A percentile compares a stretch with the other conserved stretches of the same genome.
These are phyloP conservation scores for Drosophila pandora DNA, from an alignment of 1,140 invertebrate genomes.

Conservation along the genomic window DNA sequence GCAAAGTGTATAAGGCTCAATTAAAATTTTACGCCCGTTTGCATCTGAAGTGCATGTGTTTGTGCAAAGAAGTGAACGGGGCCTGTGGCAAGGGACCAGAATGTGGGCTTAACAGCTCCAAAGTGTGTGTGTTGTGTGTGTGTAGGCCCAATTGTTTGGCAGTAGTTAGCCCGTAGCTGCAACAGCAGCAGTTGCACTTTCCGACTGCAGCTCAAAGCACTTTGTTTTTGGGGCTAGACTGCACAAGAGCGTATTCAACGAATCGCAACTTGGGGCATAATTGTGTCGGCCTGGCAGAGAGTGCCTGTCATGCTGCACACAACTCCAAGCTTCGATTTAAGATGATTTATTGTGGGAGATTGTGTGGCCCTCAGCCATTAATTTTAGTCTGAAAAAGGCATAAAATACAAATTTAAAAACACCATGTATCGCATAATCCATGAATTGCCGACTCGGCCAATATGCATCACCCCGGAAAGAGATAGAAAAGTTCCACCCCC, in stretches of 20 bases:
- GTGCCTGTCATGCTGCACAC: background rate
- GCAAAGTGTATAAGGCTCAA: slow-evolving; percentile 69
- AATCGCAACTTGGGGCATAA: slow-evolving; percentile 77
- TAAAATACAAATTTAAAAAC: background rate
- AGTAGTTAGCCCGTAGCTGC: slow-evolving; percentile 46
- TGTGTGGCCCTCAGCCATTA: background rate
- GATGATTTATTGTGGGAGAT: background rate
- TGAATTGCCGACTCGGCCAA: background rate
- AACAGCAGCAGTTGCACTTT: slow-evolving; percentile 31
- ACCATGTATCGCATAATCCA: background rate
- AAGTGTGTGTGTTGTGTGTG: slow-evolving; percentile 10
- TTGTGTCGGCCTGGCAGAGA: slow-evolving; percentile 46
- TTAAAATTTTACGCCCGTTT: slow-evolving; percentile 81
- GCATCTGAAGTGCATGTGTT: slow-evolving; percentile 61
- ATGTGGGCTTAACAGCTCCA: slow-evolving; percentile 12
- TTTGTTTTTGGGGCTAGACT: slow-evolving; percentile 40
- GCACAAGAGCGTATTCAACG: slow-evolving; percentile 67
- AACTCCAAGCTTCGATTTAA: background rate
- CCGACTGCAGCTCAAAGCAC: slow-evolving; percentile 23
- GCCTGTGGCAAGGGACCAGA: background rate
- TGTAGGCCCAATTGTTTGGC: slow-evolving; percentile 23
- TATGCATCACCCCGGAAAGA: background rate
- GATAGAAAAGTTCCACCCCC: background rate
- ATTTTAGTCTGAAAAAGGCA: background rate
- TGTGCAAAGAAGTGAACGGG: background rate